A percentile compares a stretch with the other conserved stretches of the same genome.
Evolutionary conservation across 2,797 vertebrate species (phyloP).

Genomic region (Lophius americanus): DNA sequence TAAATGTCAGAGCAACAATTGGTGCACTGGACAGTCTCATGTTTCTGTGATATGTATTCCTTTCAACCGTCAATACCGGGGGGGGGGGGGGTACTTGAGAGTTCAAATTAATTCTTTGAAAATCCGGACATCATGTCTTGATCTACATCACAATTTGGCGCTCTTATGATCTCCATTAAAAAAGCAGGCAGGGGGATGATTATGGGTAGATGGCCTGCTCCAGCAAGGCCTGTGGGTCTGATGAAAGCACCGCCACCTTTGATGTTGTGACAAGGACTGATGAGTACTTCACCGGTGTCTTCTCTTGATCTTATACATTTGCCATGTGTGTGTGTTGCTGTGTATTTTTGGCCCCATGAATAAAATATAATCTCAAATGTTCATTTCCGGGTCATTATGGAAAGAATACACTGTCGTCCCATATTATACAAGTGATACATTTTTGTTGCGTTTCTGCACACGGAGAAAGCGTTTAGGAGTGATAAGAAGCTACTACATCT

Average conservation of each 20-base stretch:
- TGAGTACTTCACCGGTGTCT: constrained; percentile 54
- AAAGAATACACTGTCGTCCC: too few relatives aligned
- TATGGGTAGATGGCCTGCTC: constrained; percentile 59
- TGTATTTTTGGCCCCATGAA: constrained; percentile 58
- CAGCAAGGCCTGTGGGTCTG: constrained; percentile 50
- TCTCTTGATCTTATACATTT: constrained; percentile 58
- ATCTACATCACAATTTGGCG: constrained; percentile 75
- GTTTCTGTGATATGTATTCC: constrained; percentile 24
- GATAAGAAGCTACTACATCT: too few relatives aligned
- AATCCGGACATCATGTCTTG: constrained; percentile 55
- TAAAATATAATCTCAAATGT: constrained; percentile 22
- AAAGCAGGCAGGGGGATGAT: constrained; percentile 52
- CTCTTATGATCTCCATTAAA: constrained; percentile 75
- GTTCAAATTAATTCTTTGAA: constrained; percentile 69
- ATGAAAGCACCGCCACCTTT: constrained; percentile 73
- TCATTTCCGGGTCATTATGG: constrained; percentile 4
- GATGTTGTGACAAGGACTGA: constrained; percentile 74
- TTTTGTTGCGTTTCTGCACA: too few relatives aligned
- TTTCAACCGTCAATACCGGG: constrained; percentile 67
- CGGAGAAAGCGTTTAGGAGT: too few relatives aligned
- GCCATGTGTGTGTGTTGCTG: constrained; percentile 4
- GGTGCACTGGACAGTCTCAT: constrained; percentile 16
- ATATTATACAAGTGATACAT: too few relatives aligned
- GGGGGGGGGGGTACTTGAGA: constrained; percentile 23
- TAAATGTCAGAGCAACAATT: constrained; percentile 3